phyloP scores from a whole-genome alignment of 2,888 invertebrate species.

The Oxycera nigricornis region DNA sequence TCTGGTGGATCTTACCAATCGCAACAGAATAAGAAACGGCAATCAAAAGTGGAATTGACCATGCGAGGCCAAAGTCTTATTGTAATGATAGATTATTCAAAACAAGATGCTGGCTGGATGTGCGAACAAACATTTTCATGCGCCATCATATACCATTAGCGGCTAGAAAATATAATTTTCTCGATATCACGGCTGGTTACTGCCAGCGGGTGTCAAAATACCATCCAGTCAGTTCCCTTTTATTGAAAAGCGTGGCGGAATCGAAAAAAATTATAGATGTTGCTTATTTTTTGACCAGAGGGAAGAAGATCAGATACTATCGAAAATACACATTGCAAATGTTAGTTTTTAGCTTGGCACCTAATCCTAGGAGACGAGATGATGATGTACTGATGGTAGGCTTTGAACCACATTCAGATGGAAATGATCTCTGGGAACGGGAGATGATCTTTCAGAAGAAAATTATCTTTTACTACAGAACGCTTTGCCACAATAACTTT shows the following conservation, averaged over 20 bases:
- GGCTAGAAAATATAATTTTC: conserved; percentile 28
- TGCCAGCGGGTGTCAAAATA: conserved; percentile 43
- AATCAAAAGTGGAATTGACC: conserved; percentile 26
- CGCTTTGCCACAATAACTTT: not conserved
- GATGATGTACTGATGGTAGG: no score
- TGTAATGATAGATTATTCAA: conserved; percentile 37
- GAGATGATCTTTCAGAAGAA: no score
- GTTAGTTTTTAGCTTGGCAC: no score
- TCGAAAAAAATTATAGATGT: not conserved
- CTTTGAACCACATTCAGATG: no score
- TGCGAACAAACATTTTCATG: conserved; percentile 41
- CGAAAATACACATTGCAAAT: no score
- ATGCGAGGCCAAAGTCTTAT: conserved; percentile 8
- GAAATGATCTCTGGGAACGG: no score
- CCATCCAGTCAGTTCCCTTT: conserved; percentile 27
- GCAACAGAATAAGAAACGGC: not conserved
- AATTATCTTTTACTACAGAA: not conserved
- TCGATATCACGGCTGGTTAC: conserved; percentile 37
- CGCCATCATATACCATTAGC: conserved; percentile 31
- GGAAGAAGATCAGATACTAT: no score
- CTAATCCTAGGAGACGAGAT: no score
- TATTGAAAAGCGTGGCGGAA: conserved; percentile 17
- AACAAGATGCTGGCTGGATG: conserved; percentile 26
- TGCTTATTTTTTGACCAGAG: no score
- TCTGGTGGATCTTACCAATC: not conserved